phyloP scores from a whole-genome alignment of 2,113 vertebrate species.

The Tachuris rubrigastra region DNA sequence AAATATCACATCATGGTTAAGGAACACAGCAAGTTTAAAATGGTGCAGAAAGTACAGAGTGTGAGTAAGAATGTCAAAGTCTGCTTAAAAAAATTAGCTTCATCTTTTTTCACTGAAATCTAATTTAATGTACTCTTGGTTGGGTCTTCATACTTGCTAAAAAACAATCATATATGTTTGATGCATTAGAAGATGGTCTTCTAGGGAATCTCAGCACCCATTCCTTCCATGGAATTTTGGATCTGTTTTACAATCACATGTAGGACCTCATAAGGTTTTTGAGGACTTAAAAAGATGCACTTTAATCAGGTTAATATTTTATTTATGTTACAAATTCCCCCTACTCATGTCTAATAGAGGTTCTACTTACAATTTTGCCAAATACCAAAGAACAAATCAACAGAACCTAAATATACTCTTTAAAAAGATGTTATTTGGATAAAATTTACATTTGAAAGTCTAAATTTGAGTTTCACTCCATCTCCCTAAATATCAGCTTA shows the following conservation, averaged over 20 bases:
- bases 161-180: not conserved
- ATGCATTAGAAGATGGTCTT: not conserved
- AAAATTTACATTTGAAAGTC: slow-evolving; percentile 59
- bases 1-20: not conserved
- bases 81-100: not conserved
- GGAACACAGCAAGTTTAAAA: not conserved
- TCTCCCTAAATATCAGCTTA: not conserved
- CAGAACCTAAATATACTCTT: slow-evolving; percentile 60
- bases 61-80: not conserved
- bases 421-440: slow-evolving; percentile 12
- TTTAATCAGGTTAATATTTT: slow-evolving; percentile 68
- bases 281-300: slow-evolving; percentile 30
- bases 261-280: slow-evolving; percentile 34
- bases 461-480: slow-evolving; percentile 17
- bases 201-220: not conserved
- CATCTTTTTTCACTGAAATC: not conserved
- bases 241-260: not conserved
- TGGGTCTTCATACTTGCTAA: not conserved
- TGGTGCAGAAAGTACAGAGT: not conserved
- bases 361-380: slow-evolving; percentile 58
- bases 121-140: not conserved
- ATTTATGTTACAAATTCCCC: slow-evolving; percentile 46
- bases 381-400: slow-evolving; percentile 61
- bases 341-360: slow-evolving; percentile 53
- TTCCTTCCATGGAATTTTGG: not conserved